Conservation (phyloP, 2,888 invertebrate genomes). For the Odontocerum albicorne region DNA sequence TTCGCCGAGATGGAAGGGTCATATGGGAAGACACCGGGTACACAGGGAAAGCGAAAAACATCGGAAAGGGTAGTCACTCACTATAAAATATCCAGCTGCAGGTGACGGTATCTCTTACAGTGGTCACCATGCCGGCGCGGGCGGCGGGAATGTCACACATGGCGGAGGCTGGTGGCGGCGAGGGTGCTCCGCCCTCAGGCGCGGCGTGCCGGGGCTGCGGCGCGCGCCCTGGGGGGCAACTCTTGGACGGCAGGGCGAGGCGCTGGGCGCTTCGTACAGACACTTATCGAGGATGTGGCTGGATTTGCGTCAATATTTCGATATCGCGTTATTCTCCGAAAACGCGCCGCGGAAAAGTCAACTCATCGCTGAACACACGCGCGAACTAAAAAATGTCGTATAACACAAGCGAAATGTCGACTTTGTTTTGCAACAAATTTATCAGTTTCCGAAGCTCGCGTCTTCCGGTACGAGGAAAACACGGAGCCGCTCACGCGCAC, state of each 20-base stretch:
- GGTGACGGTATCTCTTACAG: conserved; percentile 67
- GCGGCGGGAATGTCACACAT: conserved; percentile 63
- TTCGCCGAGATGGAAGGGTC: too few species aligned
- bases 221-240: conserved; percentile 10
- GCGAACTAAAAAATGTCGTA: too few species aligned
- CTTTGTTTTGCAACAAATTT: background rate
- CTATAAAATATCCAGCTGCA: conserved; percentile 78
- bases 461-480: conserved; percentile 3
- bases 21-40: too few species aligned
- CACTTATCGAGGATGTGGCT: too few species aligned
- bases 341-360: too few species aligned
- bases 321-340: too few species aligned
- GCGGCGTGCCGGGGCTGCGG: conserved; percentile 21
- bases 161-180: conserved; percentile 11
- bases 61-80: conserved; percentile 45
- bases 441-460: background rate
- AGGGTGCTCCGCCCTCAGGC: too few species aligned
- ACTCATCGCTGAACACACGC: too few species aligned
- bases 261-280: background rate
- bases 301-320: too few species aligned
- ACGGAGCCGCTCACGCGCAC: conserved; percentile 3
- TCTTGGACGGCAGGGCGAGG: conserved; percentile 5
- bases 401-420: too few species aligned
- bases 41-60: too few species aligned
- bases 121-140: conserved; percentile 59